These are phyloP conservation scores for Drosophila birchii DNA, from an alignment of 2,888 invertebrate species.

Conservation along the genomic window DNA sequence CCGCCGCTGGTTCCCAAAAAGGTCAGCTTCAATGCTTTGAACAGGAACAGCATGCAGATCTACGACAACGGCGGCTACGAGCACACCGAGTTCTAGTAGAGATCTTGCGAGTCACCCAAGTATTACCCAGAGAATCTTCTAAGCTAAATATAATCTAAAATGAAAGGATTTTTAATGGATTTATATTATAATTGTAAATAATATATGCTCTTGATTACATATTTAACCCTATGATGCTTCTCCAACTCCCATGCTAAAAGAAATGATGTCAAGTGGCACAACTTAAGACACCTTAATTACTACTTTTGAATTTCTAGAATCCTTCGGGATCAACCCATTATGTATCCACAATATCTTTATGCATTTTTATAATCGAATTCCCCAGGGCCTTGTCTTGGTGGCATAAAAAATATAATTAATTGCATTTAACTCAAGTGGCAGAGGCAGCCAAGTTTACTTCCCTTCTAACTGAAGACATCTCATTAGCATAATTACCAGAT, in stretches of 20 bases:
- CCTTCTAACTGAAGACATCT: conserved; percentile 56
- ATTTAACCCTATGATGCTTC: background rate
- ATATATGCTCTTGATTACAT: background rate
- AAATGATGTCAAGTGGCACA: background rate
- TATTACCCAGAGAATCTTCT: conserved; percentile 38
- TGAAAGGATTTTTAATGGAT: background rate
- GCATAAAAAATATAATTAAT: conserved; percentile 72
- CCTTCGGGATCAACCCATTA: background rate
- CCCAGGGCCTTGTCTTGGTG: conserved; percentile 40
- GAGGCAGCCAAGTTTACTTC: conserved; percentile 64
- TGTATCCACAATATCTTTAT: conserved; percentile 14
- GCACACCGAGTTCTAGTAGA: conserved; percentile 50
- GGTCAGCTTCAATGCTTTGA: conserved; percentile 55
- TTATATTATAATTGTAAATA: background rate
- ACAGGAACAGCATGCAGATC: conserved; percentile 56
- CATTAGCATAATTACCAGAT: conserved; percentile 76
- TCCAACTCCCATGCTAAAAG: background rate
- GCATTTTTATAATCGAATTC: conserved; percentile 33
- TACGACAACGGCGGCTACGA: conserved; percentile 76
- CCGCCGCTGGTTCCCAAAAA: conserved; percentile 50
- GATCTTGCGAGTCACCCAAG: background rate
- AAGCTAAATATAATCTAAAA: background rate
- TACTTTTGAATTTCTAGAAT: background rate
- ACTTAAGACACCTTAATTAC: background rate
- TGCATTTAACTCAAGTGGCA: conserved; percentile 70